These are phyloP conservation scores for Heliconius charithonia DNA, from an alignment of 2,888 invertebrate genomes.

Conservation along the genomic window DNA sequence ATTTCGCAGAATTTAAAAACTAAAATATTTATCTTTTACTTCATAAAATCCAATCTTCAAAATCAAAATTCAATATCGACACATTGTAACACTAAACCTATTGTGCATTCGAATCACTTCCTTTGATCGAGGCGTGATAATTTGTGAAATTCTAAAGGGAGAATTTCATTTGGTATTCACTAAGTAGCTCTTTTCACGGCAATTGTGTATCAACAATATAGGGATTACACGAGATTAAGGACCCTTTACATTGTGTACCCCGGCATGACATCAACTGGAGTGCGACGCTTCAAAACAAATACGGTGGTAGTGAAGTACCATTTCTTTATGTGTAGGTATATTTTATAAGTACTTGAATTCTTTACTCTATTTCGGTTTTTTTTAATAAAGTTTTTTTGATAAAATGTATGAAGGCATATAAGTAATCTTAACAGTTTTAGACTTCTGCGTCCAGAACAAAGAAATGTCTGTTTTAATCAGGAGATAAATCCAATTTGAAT, in stretches of 20 bases:
- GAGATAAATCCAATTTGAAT: background rate
- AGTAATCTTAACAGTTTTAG: too few relatives aligned
- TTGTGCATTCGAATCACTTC: slow-evolving; percentile 64
- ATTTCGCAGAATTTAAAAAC: slow-evolving; percentile 3
- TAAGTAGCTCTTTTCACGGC: slow-evolving; percentile 79
- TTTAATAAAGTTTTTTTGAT: background rate
- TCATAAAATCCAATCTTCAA: slow-evolving; percentile 38
- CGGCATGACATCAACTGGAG: slow-evolving; percentile 51
- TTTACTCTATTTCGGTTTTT: background rate
- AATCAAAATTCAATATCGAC: slow-evolving; percentile 45
- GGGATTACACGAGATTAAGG: slow-evolving; percentile 71
- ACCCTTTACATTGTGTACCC: slow-evolving; percentile 60
- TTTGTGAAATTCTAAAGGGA: slow-evolving; percentile 58
- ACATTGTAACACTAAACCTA: slow-evolving; percentile 69
- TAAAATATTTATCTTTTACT: slow-evolving; percentile 3
- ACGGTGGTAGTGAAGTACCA: slow-evolving; percentile 55
- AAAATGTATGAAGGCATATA: background rate
- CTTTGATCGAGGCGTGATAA: slow-evolving; percentile 78
- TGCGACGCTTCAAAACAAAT: slow-evolving; percentile 56
- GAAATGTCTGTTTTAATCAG: too few relatives aligned
- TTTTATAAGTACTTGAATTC: background rate
- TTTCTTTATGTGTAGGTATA: slow-evolving; percentile 11
- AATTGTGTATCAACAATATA: slow-evolving; percentile 75
- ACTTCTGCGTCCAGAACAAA: too few relatives aligned
- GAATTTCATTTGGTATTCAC: slow-evolving; percentile 56